Percentiles rank a stretch among this genome's conserved stretches.
Evolutionary conservation across 2,797 vertebrate genomes (phyloP).

Genomic region (Falco cherrug): DNA sequence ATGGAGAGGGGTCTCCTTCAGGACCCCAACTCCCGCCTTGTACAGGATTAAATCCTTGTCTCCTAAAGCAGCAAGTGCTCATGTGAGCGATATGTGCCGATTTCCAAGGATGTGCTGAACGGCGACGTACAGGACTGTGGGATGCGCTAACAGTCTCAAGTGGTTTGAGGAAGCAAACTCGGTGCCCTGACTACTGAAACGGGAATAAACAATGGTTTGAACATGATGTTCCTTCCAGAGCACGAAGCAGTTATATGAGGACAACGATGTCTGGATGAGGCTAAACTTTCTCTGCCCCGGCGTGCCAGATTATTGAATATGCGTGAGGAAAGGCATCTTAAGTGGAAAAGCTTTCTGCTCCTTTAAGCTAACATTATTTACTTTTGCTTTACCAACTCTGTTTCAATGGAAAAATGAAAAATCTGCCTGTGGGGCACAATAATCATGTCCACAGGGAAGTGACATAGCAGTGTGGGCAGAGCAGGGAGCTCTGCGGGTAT

Average conservation of each 20-base stretch:
- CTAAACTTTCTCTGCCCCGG: background rate
- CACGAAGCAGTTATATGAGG: background rate
- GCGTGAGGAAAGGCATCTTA: rapidly evolving
- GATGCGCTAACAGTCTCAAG: rapidly evolving
- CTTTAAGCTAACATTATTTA: background rate
- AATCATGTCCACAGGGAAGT: rapidly evolving
- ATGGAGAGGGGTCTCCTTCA: background rate
- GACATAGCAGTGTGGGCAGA: background rate
- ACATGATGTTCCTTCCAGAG: background rate
- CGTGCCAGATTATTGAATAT: background rate
- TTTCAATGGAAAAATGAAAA: rapidly evolving
- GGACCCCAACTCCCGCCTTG: rapidly evolving
- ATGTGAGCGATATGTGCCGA: rapidly evolving
- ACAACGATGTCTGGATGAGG: rapidly evolving
- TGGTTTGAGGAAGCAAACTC: background rate
- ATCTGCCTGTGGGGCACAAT: background rate
- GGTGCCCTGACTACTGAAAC: background rate
- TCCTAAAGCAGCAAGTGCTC: rapidly evolving
- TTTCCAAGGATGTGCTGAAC: background rate
- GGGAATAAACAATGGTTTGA: background rate
- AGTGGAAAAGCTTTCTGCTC: background rate
- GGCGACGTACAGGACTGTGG: rapidly evolving
- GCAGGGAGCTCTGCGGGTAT: background rate
- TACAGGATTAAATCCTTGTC: background rate
- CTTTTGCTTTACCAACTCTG: background rate